A percentile compares a stretch with the other conserved stretches of the same genome.
Conservation (phyloP, 2,797 vertebrate species). For the Dermochelys coriacea region DNA sequence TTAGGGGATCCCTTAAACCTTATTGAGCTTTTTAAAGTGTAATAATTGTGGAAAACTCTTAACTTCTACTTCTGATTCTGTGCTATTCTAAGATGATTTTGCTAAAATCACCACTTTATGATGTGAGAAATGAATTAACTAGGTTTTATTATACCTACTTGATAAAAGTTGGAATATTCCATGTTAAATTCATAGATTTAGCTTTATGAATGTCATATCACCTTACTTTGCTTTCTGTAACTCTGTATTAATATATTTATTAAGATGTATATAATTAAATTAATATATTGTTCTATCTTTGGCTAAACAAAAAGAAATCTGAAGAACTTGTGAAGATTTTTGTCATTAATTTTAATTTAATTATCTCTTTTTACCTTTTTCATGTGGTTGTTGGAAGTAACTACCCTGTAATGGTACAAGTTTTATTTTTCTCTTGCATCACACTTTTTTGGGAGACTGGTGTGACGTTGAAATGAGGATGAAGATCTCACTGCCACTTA, state of each 20-base stretch:
- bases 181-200: not conserved
- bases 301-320: not conserved
- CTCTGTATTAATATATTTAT: not conserved
- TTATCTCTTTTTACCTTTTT: not conserved
- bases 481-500: accelerated
- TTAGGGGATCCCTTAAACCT: not conserved
- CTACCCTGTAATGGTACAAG: not conserved
- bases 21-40: not conserved
- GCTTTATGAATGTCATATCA: not conserved
- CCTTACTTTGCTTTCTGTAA: not conserved
- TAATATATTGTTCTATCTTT: not conserved
- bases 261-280: not conserved
- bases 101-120: not conserved
- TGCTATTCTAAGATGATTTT: not conserved
- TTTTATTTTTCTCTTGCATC: not conserved
- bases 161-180: not conserved
- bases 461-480: accelerated
- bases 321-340: not conserved
- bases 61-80: not conserved
- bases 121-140: not conserved
- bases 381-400: not conserved
- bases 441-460: not conserved
- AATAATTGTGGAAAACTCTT: not conserved
- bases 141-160: not conserved
- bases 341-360: not conserved